Evolutionary conservation across 2,113 vertebrate genomes (phyloP).

Genomic region (Catharus fuscescens): DNA sequence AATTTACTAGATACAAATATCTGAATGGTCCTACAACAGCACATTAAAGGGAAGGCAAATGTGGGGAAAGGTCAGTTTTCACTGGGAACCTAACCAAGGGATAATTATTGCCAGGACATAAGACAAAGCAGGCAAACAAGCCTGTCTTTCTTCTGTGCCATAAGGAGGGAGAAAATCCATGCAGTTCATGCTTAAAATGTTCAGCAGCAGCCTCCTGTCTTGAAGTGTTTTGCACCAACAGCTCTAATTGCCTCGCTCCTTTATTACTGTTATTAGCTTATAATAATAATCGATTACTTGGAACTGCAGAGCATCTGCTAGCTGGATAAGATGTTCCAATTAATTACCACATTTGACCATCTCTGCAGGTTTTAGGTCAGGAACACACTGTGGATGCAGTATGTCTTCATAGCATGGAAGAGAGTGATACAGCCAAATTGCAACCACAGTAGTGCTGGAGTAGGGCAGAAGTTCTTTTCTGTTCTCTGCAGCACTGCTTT

Average conservation of each 20-base stretch:
- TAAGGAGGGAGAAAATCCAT: not conserved
- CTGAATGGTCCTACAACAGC: not conserved
- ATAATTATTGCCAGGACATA: not conserved
- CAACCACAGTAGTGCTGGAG: constrained; percentile 23
- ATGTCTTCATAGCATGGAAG: constrained; percentile 49
- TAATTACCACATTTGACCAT: not conserved
- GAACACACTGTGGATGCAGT: constrained; percentile 29
- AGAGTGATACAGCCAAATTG: constrained; percentile 51
- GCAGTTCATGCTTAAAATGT: not conserved
- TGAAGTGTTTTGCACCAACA: not conserved
- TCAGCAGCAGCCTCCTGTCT: not conserved
- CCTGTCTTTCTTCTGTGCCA: not conserved
- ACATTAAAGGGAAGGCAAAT: not conserved
- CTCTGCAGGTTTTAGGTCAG: not conserved
- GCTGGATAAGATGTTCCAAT: not conserved
- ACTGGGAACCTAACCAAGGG: not conserved
- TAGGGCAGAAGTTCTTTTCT: constrained; percentile 29
- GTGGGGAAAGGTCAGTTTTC: not conserved
- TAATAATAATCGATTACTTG: not conserved
- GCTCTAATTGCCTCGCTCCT: not conserved
- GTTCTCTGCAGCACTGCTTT: not conserved
- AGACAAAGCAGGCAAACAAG: not conserved
- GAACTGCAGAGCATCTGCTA: not conserved
- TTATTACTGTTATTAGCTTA: constrained; percentile 4
- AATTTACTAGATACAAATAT: not conserved